Evolutionary conservation across 2,113 vertebrate species (phyloP).

Genomic region (Bungarus multicinctus): DNA sequence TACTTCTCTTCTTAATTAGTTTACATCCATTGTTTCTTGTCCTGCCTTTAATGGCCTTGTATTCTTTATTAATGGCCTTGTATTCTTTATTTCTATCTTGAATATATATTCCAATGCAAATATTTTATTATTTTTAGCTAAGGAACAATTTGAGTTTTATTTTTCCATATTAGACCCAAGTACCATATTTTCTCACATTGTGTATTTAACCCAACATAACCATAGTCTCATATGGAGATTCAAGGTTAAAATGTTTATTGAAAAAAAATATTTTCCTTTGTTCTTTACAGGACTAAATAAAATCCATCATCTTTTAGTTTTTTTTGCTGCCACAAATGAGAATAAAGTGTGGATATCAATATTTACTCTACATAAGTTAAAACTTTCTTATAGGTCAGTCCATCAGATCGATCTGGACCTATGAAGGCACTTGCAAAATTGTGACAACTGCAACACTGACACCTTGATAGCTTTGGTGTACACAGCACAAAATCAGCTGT

Average conservation of each 20-base stretch:
- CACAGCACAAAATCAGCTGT: not conserved
- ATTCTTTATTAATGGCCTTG: too few species aligned
- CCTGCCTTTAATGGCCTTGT: too few species aligned
- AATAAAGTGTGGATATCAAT: not conserved
- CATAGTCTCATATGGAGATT: not conserved
- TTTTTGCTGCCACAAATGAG: not conserved
- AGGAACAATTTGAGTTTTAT: not conserved
- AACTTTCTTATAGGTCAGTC: not conserved
- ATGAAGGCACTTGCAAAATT: not conserved
- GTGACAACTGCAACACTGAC: not conserved
- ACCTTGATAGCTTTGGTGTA: not conserved
- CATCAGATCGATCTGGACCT: not conserved
- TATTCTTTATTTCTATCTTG: not conserved
- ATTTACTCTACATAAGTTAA: not conserved
- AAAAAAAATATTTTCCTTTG: not conserved
- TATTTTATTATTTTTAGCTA: not conserved
- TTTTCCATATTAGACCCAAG: not conserved
- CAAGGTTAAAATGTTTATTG: not conserved
- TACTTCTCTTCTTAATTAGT: too few species aligned
- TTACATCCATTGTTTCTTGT: too few species aligned
- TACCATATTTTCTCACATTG: not conserved
- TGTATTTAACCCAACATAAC: not conserved
- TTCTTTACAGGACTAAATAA: not conserved
- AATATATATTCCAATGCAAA: not conserved
- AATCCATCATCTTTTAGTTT: not conserved